Conservation (phyloP, 2,113 vertebrate genomes). For the Sinocyclocheilus anshuiensis region DNA sequence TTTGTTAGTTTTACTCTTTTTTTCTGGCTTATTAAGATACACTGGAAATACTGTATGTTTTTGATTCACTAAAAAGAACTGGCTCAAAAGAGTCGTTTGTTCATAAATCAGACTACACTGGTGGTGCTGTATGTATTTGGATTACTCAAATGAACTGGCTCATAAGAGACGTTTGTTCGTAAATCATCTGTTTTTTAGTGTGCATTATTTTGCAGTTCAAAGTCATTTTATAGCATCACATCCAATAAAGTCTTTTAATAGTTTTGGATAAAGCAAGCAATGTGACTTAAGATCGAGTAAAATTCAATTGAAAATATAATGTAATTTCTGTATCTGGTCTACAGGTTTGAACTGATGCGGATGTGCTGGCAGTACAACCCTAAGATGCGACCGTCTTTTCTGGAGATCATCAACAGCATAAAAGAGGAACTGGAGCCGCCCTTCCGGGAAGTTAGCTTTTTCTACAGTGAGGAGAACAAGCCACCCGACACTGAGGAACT, state of each 20-base stretch:
- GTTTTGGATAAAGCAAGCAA: background rate
- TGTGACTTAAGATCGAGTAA: background rate
- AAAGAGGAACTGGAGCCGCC: constrained; percentile 91
- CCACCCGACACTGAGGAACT: constrained; percentile 92
- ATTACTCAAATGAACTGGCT: background rate
- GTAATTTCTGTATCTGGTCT: background rate
- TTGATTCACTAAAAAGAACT: background rate
- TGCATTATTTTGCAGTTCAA: background rate
- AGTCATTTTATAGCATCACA: background rate
- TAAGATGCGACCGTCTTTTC: constrained; percentile 94
- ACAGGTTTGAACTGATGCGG: constrained; percentile 95
- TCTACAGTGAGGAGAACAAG: constrained; percentile 99
- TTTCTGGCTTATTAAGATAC: background rate
- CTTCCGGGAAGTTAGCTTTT: constrained; percentile 95
- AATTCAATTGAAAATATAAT: background rate
- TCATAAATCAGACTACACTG: background rate
- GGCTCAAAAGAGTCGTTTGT: background rate
- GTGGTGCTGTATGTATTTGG: too few relatives aligned
- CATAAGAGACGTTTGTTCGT: background rate
- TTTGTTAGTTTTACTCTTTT: background rate
- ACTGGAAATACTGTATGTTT: background rate
- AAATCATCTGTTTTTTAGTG: background rate
- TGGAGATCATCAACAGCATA: constrained; percentile 95
- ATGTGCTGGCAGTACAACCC: constrained; percentile 99
- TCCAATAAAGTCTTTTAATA: background rate